Evolutionary conservation across 1,140 invertebrate genomes (phyloP).

Genomic region (Theocolax elegans): DNA sequence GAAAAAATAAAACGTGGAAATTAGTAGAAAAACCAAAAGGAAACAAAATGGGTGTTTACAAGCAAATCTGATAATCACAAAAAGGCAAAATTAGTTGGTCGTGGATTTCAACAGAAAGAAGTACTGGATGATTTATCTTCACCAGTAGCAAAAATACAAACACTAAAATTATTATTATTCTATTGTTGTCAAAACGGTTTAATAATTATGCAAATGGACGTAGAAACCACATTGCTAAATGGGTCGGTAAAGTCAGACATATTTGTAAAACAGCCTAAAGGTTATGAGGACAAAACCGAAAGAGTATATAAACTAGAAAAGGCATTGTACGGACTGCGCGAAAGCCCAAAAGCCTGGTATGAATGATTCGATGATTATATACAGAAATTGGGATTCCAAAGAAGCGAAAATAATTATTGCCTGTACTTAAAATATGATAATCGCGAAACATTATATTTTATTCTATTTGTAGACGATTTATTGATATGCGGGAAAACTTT

Average conservation of each 20-base stretch:
- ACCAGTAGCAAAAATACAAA: slow-evolving; percentile 10
- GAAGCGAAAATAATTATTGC: slow-evolving; percentile 39
- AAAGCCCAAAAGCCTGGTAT: slow-evolving; percentile 50
- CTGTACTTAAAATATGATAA: slow-evolving; percentile 30
- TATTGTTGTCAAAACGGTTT: not conserved
- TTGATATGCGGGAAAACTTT: slow-evolving; percentile 21
- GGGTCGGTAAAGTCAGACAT: not conserved
- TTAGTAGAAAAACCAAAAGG: slow-evolving; percentile 39
- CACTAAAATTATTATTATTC: not conserved
- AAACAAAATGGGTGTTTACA: slow-evolving; percentile 37
- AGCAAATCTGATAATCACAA: slow-evolving; percentile 18
- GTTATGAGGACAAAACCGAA: slow-evolving; percentile 42
- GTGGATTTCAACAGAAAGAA: slow-evolving; percentile 5
- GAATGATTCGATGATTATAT: slow-evolving; percentile 43
- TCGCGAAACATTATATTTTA: not conserved
- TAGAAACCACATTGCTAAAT: not conserved
- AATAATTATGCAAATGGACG: slow-evolving; percentile 2
- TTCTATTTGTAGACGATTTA: slow-evolving; percentile 23
- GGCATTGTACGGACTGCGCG: slow-evolving; percentile 53
- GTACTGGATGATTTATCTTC: too few relatives aligned
- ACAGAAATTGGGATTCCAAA: slow-evolving; percentile 31
- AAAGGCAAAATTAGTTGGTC: slow-evolving; percentile 25
- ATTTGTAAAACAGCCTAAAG: slow-evolving; percentile 55
- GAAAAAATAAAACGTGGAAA: slow-evolving; percentile 44
- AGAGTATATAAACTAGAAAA: slow-evolving; percentile 50